Evolutionary conservation across 2,888 invertebrate species (phyloP), one percentile per base, ranked within the genome.

Genomic region (Amphimallon solstitiale): DNA sequence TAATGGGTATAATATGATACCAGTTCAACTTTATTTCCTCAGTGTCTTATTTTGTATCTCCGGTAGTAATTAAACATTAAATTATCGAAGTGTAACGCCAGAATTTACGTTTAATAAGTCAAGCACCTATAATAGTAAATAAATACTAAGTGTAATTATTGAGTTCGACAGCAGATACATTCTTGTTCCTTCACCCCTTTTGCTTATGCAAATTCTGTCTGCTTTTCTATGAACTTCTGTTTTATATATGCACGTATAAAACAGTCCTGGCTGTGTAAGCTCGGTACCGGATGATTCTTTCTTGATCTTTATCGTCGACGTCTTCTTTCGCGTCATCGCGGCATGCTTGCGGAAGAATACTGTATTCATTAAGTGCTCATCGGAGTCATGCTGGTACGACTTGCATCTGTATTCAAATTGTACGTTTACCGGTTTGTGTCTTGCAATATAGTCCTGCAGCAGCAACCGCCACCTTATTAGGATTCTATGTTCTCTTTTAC

Each of bases 191-290:
- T 59, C 43, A 59, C 29, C 29, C 43, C 43, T 38, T 43, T 43
- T 43, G n/a, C n/a, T 40, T 59, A 59, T 59, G 56, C 15, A 59
- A 59, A 59, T 59, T 12, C 43, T 40, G 29, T 56, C 56, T 23
- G 9, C 40, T 15, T 56, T 40, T 56, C 56, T 56, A 56, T 34
- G 43, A 59, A 59, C 45, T 45, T 43, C 56, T 14, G 43, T 59
- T 29, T 59, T 59, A 7, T 59, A 59, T 59, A 59, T 29, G 56
- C 15, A 15, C 29, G 40, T 43, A 59, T 7, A 23, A 29, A 59
- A n/a, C 29, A 15, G 15, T 23, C 21, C 34, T 34, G 43, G 29
- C 29, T 9, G 29, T 29, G 29, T 29, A 29, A 7, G 29, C 9
- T 29, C 29, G 38, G 56, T 38, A 17, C 43, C n/a, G 7, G 21